Percentiles rank a stretch among this genome's conserved stretches.
Conservation (phyloP, 2,797 vertebrate species). For the Micropoecilia bifurca region DNA sequence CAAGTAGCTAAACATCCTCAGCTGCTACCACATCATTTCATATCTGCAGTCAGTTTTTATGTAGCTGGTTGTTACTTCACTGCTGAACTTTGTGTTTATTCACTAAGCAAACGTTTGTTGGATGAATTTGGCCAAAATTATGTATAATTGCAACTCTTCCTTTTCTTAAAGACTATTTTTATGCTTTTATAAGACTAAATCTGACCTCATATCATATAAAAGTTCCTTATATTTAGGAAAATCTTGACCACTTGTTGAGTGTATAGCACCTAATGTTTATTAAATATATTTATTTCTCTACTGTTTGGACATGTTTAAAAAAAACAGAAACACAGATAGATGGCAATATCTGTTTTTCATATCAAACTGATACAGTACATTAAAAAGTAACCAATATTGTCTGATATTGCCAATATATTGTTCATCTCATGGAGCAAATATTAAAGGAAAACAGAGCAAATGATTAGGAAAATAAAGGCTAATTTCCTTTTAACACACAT, state of each 20-base stretch:
- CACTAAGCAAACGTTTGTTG: neutral
- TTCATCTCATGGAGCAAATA: neutral
- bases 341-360: no score
- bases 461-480: neutral
- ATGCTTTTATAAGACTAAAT: neutral
- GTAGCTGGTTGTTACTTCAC: constrained; percentile 13
- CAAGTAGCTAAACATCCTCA: constrained; percentile 35
- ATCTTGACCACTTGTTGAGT: neutral
- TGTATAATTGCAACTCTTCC: neutral
- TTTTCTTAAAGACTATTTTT: neutral
- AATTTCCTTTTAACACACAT: neutral
- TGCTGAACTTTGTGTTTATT: constrained; percentile 7
- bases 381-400: no score
- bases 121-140: neutral
- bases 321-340: no score
- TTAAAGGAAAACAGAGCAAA: neutral
- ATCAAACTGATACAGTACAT: no score
- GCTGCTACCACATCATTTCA: constrained; percentile 29
- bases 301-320: no score
- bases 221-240: neutral
- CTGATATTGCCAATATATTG: no score
- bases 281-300: neutral
- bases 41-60: constrained; percentile 10
- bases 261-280: neutral
- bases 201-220: neutral